Conservation (phyloP, 2,113 vertebrate genomes). For the Hippocampus barbouri region DNA sequence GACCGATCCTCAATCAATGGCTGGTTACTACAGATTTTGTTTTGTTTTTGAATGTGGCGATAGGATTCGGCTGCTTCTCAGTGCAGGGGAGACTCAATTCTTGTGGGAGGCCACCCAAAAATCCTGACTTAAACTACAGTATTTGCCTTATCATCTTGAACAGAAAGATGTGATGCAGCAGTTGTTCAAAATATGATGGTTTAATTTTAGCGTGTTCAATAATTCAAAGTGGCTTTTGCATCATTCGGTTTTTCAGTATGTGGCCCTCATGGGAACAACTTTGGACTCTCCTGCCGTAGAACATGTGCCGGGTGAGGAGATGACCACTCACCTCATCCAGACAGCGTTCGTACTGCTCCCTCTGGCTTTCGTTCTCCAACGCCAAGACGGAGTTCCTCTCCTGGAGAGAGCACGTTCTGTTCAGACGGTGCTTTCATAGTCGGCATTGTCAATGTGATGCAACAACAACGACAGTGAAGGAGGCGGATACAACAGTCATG, state of each 20-base stretch:
- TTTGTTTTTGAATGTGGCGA: background rate
- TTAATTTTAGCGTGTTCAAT: background rate
- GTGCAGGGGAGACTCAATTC: background rate
- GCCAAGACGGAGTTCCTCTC: constrained; percentile 83
- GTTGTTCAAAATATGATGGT: background rate
- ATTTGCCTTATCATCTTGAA: background rate
- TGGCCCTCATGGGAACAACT: background rate
- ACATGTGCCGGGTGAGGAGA: background rate
- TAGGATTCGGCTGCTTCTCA: background rate
- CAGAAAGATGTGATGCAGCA: background rate
- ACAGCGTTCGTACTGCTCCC: constrained; percentile 89
- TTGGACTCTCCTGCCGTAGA: background rate
- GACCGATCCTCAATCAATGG: no score
- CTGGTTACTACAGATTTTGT: background rate
- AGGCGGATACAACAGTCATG: constrained; percentile 26
- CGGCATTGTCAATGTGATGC: background rate
- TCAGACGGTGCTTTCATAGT: constrained; percentile 15
- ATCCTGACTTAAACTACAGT: background rate
- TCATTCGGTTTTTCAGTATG: background rate
- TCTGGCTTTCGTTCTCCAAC: constrained; percentile 86
- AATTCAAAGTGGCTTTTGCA: background rate
- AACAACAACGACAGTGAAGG: constrained; percentile 3
- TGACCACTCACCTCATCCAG: constrained; percentile 83
- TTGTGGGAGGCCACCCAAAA: background rate
- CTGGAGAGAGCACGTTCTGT: constrained; percentile 59